Percentiles rank a stretch among this genome's conserved stretches.
Conservation (phyloP, 2,888 invertebrate species). For the Habrosyne pyritoides region DNA sequence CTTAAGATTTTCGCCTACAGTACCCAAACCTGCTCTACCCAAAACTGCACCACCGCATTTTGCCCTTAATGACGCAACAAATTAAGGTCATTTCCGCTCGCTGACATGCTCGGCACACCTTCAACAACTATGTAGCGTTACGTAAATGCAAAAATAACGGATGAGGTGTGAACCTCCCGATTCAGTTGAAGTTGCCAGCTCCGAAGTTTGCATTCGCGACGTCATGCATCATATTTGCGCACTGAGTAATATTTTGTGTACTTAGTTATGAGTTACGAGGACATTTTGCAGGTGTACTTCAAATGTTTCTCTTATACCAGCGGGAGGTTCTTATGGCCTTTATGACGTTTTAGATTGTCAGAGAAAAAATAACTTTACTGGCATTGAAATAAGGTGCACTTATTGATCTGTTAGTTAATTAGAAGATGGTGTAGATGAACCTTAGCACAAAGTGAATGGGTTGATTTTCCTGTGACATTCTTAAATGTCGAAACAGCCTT, state of each 20-base stretch:
- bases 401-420: too few species aligned
- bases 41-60: too few species aligned
- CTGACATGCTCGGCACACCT: background rate
- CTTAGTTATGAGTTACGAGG: slow-evolving; percentile 2
- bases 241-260: background rate
- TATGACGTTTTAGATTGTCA: too few species aligned
- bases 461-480: too few species aligned
- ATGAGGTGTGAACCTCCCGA: slow-evolving; percentile 34
- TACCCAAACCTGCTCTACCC: too few species aligned
- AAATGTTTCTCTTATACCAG: background rate
- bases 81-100: background rate
- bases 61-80: background rate
- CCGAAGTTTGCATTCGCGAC: slow-evolving; percentile 10
- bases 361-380: too few species aligned
- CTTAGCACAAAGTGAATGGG: too few species aligned
- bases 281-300: background rate
- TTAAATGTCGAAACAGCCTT: too few species aligned
- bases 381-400: too few species aligned
- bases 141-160: slow-evolving; percentile 31
- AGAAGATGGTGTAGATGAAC: too few species aligned
- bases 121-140: background rate
- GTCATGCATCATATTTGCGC: slow-evolving; percentile 7
- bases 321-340: too few species aligned
- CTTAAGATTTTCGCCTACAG: too few species aligned
- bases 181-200: slow-evolving; percentile 12